Percentiles rank a stretch among this genome's conserved stretches.
Evolutionary conservation across 2,113 vertebrate species (phyloP).

Genomic region (Chaetops frenatus): DNA sequence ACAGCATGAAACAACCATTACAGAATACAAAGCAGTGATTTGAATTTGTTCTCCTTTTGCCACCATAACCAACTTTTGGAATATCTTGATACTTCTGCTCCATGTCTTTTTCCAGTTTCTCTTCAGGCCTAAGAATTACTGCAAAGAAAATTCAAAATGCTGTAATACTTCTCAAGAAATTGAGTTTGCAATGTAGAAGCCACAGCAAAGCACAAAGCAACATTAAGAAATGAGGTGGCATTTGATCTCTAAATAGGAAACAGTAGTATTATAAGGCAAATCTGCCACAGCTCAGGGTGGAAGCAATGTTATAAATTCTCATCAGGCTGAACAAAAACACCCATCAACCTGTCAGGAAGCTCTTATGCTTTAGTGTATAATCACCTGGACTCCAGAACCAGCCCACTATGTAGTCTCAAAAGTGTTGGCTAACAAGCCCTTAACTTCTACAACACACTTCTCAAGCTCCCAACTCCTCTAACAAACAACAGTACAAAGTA

Average conservation of each 20-base stretch:
- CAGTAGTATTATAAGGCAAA: background rate
- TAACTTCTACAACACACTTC: background rate
- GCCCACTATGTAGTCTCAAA: background rate
- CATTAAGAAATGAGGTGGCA: background rate
- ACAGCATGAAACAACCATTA: background rate
- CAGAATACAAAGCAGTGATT: background rate
- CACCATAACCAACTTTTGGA: background rate
- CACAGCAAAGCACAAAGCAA: background rate
- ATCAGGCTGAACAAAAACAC: background rate
- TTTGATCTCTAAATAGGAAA: background rate
- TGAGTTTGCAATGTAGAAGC: background rate
- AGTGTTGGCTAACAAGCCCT: background rate
- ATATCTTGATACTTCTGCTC: background rate
- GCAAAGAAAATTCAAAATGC: background rate
- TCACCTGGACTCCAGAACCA: background rate
- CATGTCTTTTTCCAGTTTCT: background rate
- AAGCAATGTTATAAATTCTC: background rate
- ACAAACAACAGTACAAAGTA: background rate
- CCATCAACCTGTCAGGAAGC: background rate
- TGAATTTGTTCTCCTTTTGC: background rate
- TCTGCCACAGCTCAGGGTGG: rapidly evolving
- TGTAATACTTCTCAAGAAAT: background rate
- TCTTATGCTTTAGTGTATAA: background rate
- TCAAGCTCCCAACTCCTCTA: background rate
- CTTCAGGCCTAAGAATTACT: background rate